Percentiles rank a stretch among this genome's conserved stretches.
phyloP scores from a whole-genome alignment of 2,797 vertebrate genomes.

The Phalanger gymnotis region DNA sequence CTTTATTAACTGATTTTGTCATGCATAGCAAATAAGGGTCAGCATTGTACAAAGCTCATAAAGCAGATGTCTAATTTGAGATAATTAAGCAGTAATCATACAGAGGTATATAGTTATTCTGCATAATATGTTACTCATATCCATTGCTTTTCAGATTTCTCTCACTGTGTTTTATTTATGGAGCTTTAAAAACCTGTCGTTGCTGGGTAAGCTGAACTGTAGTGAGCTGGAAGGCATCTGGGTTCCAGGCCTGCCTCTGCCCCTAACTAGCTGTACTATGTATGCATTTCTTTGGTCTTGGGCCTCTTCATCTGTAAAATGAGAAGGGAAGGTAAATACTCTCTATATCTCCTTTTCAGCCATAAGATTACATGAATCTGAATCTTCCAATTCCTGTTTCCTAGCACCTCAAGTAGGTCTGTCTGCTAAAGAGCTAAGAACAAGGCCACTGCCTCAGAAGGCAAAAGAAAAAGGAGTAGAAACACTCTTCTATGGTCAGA shows the following conservation, averaged over 20 bases:
- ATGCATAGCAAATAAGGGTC: conserved; percentile 65
- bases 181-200: conserved; percentile 66
- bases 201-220: conserved; percentile 68
- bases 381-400: background rate
- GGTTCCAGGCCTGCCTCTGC: conserved; percentile 11
- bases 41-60: conserved; percentile 74
- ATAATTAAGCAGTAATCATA: conserved; percentile 78
- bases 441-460: background rate
- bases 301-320: background rate
- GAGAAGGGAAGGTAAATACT: background rate
- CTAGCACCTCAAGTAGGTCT: background rate
- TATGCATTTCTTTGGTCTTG: background rate
- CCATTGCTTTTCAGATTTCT: conserved; percentile 66
- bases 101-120: conserved; percentile 70
- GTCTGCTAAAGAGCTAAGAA: conserved; percentile 10
- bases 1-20: conserved; percentile 47
- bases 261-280: conserved; percentile 16
- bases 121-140: conserved; percentile 74
- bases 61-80: conserved; percentile 69
- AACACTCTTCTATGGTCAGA: conserved; percentile 48
- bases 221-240: conserved; percentile 33
- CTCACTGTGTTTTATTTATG: conserved; percentile 35
- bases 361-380: background rate
- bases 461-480: background rate
- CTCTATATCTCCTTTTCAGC: background rate